Evolutionary conservation across 2,113 vertebrate genomes (phyloP), one percentile per base, ranked within the genome.

Genomic region (Barbus barbus): DNA sequence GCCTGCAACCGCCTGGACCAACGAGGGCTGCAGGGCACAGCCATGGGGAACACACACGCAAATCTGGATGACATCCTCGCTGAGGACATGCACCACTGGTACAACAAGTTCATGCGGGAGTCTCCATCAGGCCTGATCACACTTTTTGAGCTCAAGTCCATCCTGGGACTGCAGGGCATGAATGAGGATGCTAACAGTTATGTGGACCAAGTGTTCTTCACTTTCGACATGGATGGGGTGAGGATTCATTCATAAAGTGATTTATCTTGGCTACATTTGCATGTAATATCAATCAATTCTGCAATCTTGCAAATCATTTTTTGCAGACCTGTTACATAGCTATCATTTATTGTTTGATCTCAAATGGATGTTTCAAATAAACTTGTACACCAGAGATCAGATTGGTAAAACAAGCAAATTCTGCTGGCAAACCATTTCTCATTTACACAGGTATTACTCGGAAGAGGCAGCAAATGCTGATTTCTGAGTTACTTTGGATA

Each of bases 181-280:
- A 95, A 94, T 51, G 93, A 94, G 85, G 91, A 97, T 81, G 94
- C 94, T 88, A 94, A 89, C 89, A 38, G 92, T 78, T 95, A 96
- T 48, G 93, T 96, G 88, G 93, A 95, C 82, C 94, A 95, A 88
- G 92, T 96, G 81, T 97, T 95, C 88, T 80, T 93, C 65, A 95
- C 95, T 36, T 97, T 97, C 88, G 94, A 96, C 88, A 94, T 93
- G 93, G 95, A 96, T 36, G 95, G 96, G 95, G 96, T 97, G 94
- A 95, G 94, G 5, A 18, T 84, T n/a, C 46, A 53, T 22, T 22
- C 33, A 38, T 22, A 0, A 58, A 9, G 41, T 41, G 41, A 41
- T 41, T 41, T 41, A 9, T 11, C 41, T 41, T 41, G 41, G 38
- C 11, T 41, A 41, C 9, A 38, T n/a, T 71, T 12, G 31, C 18